A percentile compares a stretch with the other conserved stretches of the same genome.
Conservation (phyloP, 2,797 vertebrate species). For the Enteromius argenteus region DNA sequence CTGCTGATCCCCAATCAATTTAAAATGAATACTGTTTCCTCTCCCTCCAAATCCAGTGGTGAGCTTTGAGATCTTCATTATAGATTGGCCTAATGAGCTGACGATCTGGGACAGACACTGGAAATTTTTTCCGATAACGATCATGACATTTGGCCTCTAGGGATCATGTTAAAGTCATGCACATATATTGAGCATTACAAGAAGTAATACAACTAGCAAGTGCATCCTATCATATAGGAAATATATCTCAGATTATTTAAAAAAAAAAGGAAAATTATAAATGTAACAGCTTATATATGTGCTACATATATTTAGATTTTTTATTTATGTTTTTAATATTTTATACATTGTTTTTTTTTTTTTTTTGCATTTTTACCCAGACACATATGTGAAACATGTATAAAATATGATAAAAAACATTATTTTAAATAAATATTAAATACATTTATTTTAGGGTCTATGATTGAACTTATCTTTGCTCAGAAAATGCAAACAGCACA, state of each 20-base stretch:
- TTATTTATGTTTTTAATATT: too few species aligned
- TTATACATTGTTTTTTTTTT: too few species aligned
- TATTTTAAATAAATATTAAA: not conserved
- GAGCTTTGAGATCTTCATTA: constrained; percentile 60
- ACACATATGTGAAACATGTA: not conserved
- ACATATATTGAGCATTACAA: not conserved
- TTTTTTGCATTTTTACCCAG: not conserved
- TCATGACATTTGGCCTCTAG: constrained; percentile 48
- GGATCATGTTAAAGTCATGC: constrained; percentile 44
- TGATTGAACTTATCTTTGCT: not conserved
- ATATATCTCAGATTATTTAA: not conserved
- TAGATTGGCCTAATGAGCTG: constrained; percentile 66
- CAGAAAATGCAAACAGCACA: not conserved
- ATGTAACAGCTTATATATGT: not conserved
- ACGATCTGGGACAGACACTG: constrained; percentile 58
- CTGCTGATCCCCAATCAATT: constrained; percentile 65
- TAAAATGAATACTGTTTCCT: constrained; percentile 61
- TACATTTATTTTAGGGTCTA: not conserved
- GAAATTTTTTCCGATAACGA: constrained; percentile 50
- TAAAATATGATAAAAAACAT: not conserved
- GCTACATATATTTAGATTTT: not conserved
- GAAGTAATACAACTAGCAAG: not conserved
- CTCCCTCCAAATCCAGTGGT: constrained; percentile 59
- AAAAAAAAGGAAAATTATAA: not conserved
- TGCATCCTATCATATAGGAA: not conserved